Conservation (phyloP, 2,113 vertebrate genomes). For the Anolis carolinensis region DNA sequence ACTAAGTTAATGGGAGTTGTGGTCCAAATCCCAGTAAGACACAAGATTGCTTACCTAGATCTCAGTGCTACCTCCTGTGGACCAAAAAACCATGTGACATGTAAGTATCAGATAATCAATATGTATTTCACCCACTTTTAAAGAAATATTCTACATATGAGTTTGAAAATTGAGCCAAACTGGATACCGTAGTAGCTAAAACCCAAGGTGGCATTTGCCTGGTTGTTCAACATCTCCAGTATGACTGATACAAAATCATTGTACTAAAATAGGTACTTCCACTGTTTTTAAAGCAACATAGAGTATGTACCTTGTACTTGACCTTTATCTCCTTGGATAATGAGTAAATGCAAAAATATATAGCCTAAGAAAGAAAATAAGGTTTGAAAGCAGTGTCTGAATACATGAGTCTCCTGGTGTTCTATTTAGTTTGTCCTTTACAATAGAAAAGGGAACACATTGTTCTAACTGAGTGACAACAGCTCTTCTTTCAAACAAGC, state of each 20-base stretch:
- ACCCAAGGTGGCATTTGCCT: not conserved
- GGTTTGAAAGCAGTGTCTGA: constrained; percentile 63
- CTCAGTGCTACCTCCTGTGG: not conserved
- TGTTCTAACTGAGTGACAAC: constrained; percentile 63
- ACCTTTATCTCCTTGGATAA: constrained; percentile 14
- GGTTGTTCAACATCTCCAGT: not conserved
- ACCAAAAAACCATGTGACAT: constrained; percentile 12
- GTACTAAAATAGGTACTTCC: constrained; percentile 26
- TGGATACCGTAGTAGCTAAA: constrained; percentile 19
- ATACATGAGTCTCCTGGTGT: constrained; percentile 40
- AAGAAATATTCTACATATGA: not conserved
- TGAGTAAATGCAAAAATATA: constrained; percentile 54
- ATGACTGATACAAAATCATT: not conserved
- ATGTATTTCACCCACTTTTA: constrained; percentile 21
- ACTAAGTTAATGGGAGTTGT: not conserved
- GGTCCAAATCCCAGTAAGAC: not conserved
- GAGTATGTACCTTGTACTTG: constrained; percentile 27
- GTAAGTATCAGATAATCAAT: not conserved
- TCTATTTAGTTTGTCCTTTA: constrained; percentile 49
- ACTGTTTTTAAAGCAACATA: constrained; percentile 2
- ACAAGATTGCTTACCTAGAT: not conserved
- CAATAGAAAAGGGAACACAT: constrained; percentile 63
- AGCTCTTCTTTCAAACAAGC: constrained; percentile 61
- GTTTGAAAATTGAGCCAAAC: constrained; percentile 27
- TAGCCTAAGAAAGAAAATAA: constrained; percentile 43